A percentile compares a stretch with the other conserved stretches of the same genome.
phyloP scores from a whole-genome alignment of 2,113 vertebrate genomes.

The Saimiri boliviensis region DNA sequence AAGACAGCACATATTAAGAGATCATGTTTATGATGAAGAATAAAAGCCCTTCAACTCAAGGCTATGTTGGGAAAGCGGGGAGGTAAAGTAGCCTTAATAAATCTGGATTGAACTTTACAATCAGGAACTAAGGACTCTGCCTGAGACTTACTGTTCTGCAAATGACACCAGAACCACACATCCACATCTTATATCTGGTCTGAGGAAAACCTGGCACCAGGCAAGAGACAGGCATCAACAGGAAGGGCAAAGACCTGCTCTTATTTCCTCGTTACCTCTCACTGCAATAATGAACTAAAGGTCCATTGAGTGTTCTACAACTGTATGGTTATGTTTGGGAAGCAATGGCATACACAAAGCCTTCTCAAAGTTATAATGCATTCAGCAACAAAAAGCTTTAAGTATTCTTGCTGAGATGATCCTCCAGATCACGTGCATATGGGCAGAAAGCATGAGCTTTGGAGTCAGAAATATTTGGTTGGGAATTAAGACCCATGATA shows the following conservation, averaged over 20 bases:
- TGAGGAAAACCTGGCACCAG: background rate
- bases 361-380: background rate
- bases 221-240: background rate
- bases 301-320: background rate
- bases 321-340: background rate
- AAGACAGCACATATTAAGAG: background rate
- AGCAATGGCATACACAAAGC: background rate
- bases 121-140: background rate
- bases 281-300: background rate
- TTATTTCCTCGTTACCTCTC: background rate
- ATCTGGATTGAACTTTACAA: background rate
- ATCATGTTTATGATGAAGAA: background rate
- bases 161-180: background rate
- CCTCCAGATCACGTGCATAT: background rate
- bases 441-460: background rate
- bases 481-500: background rate
- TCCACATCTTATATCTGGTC: background rate
- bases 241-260: background rate
- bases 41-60: background rate
- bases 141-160: background rate
- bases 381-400: background rate
- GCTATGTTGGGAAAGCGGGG: background rate
- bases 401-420: background rate
- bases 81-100: background rate
- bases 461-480: background rate